Percentiles rank a stretch among this genome's conserved stretches.
phyloP scores from a whole-genome alignment of 2,888 invertebrate genomes.

The Drosophila greeni region DNA sequence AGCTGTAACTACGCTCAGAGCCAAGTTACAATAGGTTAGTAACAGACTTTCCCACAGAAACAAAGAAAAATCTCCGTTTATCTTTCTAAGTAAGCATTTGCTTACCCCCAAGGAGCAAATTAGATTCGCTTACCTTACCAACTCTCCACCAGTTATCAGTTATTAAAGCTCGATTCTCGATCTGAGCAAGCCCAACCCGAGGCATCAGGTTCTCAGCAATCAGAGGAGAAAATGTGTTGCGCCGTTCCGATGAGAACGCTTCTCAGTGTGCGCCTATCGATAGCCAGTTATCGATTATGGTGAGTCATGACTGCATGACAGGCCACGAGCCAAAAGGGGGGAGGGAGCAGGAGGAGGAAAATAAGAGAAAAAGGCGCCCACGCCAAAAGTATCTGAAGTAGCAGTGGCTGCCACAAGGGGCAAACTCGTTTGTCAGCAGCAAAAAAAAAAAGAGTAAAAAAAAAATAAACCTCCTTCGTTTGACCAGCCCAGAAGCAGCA shows the following conservation, averaged over 20 bases:
- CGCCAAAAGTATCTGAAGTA: constrained; percentile 37
- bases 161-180: constrained; percentile 9
- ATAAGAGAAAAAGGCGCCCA: constrained; percentile 32
- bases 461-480: constrained; percentile 14
- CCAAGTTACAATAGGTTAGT: constrained; percentile 7
- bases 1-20: background rate
- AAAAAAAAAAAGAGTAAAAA: background rate
- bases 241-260: constrained; percentile 32
- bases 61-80: background rate
- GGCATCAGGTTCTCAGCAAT: constrained; percentile 34
- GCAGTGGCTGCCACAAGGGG: constrained; percentile 28
- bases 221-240: constrained; percentile 6
- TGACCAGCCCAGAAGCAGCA: constrained; percentile 29
- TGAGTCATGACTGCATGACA: constrained; percentile 57
- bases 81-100: constrained; percentile 1
- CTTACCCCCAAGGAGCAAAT: constrained; percentile 11
- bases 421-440: constrained; percentile 44
- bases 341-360: background rate
- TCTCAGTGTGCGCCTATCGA: constrained; percentile 23
- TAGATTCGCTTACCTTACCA: constrained; percentile 3
- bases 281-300: constrained; percentile 39
- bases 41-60: background rate
- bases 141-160: background rate
- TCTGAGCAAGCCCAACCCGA: constrained; percentile 16
- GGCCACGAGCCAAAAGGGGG: constrained; percentile 60